Evolutionary conservation across 2,113 vertebrate species (phyloP).

Genomic region (Spea bombifrons): DNA sequence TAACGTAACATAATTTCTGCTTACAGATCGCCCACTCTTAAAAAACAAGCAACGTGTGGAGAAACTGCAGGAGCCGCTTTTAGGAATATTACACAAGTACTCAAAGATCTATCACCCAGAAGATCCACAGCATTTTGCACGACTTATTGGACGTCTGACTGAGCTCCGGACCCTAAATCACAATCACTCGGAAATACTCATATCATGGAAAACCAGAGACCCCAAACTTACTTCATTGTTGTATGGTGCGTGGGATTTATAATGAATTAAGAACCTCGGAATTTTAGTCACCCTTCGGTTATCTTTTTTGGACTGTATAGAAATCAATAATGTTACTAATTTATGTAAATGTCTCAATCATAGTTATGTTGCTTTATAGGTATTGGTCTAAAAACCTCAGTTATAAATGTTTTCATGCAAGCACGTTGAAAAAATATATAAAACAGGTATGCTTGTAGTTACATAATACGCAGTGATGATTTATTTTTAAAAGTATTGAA

Average conservation of each 20-base stretch:
- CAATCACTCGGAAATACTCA: conserved; percentile 79
- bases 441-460: not conserved
- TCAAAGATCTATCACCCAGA: conserved; percentile 68
- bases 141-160: conserved; percentile 79
- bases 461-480: not conserved
- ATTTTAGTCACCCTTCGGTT: not conserved
- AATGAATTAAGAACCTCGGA: conserved; percentile 46
- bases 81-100: conserved; percentile 81
- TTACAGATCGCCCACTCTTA: conserved; percentile 77
- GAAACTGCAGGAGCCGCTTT: conserved; percentile 83
- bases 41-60: conserved; percentile 79
- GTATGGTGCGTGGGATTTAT: conserved; percentile 64
- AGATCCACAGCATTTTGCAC: conserved; percentile 79
- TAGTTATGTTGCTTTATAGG: not conserved
- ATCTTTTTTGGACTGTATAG: not conserved
- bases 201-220: conserved; percentile 57
- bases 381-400: not conserved
- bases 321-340: conserved; percentile 1
- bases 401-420: not conserved
- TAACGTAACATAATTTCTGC: conserved; percentile 10
- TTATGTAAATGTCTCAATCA: conserved; percentile 20
- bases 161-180: conserved; percentile 84
- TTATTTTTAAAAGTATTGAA: not conserved
- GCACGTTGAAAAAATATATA: not conserved
- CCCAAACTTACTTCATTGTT: conserved; percentile 55